Evolutionary conservation across 2,888 invertebrate genomes (phyloP), one percentile per base, ranked within the genome.

Genomic region (Amphiduros pacificus): DNA sequence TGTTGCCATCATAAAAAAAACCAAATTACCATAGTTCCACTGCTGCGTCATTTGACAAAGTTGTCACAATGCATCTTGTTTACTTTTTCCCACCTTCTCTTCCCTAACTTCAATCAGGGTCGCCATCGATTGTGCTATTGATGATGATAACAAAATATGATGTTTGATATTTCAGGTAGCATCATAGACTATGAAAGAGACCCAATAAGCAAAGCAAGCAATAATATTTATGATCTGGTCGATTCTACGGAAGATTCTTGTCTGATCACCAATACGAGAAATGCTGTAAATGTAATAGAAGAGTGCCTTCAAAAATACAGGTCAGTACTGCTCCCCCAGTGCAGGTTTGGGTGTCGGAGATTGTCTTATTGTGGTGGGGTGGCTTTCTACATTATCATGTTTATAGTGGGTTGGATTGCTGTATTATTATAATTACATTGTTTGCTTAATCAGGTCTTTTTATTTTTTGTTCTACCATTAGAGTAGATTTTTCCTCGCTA

Each of bases 131-230:
- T n/a, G n/a, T n/a, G n/a, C n/a, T n/a, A n/a, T n/a, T n/a, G n/a
- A n/a, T n/a, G n/a, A n/a, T n/a, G n/a, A 36, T 36, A 11, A 36
- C 17, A 36, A 48, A 48, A 20, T 20, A 20, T 48, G 6, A 48
- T 48, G 24, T 14, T 51, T 51, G n/a, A n/a, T 51, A n/a, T 32
- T 58, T 6, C 52, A 63, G 63, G 55, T 17, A 36, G 49, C 24
- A 68, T 86, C n/a, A 80, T 86, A n/a, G 68, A 78, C 52, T 86
- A 81, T 74, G 84, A 85, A 57, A 74, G 74, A 29, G 71, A 82
- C 17, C 81, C 84, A 1, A 70, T 84, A 59, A 61, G 60, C 2
- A 71, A 76, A 52, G 80, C 82, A 0, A 74, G 72, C 11, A 66
- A 73, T 9, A 67, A 69, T 41, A 74, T 80, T n/a, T 78, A 78